Evolutionary conservation across 2,113 vertebrate genomes (phyloP).

Genomic region (Elanus axillaris): DNA sequence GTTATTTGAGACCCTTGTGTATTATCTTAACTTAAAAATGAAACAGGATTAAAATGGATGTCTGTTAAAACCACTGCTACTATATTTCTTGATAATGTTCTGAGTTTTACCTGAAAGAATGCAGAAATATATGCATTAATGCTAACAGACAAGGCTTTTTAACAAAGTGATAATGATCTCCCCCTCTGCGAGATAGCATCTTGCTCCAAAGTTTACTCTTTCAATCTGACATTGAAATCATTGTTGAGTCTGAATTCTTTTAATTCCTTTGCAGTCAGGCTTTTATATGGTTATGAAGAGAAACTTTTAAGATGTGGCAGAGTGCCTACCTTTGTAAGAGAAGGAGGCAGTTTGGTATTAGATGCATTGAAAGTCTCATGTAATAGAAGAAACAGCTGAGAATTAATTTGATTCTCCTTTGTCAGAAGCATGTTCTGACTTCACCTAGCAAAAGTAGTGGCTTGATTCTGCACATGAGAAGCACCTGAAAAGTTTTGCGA

Average conservation of each 20-base stretch:
- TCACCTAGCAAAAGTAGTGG: background rate
- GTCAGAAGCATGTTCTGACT: background rate
- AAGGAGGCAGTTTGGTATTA: background rate
- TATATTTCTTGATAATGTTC: background rate
- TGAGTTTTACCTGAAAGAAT: background rate
- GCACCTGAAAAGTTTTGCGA: background rate
- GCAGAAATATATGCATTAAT: background rate
- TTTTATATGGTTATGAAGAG: background rate
- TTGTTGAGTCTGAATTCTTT: constrained; percentile 55
- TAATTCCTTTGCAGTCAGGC: constrained; percentile 33
- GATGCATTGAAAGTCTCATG: background rate
- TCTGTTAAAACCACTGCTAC: background rate
- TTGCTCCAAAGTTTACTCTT: constrained; percentile 43
- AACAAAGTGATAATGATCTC: constrained; percentile 46
- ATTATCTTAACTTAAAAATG: background rate
- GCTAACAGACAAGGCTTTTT: constrained; percentile 40
- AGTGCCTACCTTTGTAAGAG: background rate
- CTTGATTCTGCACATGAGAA: background rate
- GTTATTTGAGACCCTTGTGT: background rate
- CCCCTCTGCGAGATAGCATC: constrained; percentile 34
- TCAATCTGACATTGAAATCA: constrained; percentile 45
- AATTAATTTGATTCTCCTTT: background rate
- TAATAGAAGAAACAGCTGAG: background rate
- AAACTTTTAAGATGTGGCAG: background rate
- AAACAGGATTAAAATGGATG: background rate